Percentiles rank a stretch among this genome's conserved stretches.
Evolutionary conservation across 2,888 invertebrate genomes (phyloP).

Genomic region (Tipula confusa): DNA sequence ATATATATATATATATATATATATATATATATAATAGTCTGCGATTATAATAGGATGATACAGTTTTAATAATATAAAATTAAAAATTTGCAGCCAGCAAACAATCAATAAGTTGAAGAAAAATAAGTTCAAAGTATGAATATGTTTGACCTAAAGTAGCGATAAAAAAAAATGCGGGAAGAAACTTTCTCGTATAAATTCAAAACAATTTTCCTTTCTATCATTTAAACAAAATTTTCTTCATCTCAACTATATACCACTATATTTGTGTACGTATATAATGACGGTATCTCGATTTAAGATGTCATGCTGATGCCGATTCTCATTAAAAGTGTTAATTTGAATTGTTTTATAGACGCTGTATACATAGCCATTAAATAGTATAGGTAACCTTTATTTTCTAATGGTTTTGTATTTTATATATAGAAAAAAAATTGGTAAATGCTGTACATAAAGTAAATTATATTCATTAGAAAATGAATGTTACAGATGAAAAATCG

Average conservation of each 20-base stretch:
- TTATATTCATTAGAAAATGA: neutral
- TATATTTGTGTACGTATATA: neutral
- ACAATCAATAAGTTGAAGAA: neutral
- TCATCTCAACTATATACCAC: neutral
- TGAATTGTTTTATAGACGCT: neutral
- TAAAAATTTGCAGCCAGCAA: neutral
- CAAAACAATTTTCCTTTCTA: neutral
- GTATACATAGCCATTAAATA: neutral
- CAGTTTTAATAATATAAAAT: neutral
- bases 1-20: no score
- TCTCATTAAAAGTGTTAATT: constrained; percentile 16
- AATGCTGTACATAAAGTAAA: neutral
- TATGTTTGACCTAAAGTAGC: constrained; percentile 12
- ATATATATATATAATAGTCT: no score
- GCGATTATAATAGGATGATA: neutral
- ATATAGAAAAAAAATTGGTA: neutral
- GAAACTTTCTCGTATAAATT: neutral
- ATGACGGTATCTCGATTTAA: neutral
- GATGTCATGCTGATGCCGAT: neutral
- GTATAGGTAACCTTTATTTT: neutral
- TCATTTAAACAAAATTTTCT: neutral
- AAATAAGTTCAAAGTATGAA: neutral
- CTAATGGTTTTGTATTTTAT: neutral
- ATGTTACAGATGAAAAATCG: neutral
- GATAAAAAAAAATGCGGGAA: neutral